Percentiles rank a stretch among this genome's conserved stretches.
These are phyloP conservation scores for Calidris pugnax DNA, from an alignment of 2,113 vertebrate species.

Conservation along the genomic window DNA sequence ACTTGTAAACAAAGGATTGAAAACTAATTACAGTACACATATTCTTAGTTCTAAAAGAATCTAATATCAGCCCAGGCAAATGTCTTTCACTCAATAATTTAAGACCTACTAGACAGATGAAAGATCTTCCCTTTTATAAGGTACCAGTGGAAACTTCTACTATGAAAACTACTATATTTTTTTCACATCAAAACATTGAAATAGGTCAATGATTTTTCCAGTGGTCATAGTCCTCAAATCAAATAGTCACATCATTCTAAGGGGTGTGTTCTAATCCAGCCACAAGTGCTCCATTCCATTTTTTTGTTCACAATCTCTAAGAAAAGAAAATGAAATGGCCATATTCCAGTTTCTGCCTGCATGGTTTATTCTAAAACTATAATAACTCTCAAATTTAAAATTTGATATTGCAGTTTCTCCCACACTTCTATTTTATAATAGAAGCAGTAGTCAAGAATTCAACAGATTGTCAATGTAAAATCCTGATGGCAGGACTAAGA, in stretches of 20 bases:
- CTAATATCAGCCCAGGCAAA: neutral
- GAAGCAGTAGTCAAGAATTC: neutral
- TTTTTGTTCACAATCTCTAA: neutral
- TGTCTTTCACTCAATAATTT: neutral
- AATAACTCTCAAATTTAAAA: neutral
- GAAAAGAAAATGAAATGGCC: neutral
- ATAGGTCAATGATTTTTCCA: neutral
- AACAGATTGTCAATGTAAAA: neutral
- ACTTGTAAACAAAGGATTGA: neutral
- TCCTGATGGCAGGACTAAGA: neutral
- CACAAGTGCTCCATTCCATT: neutral
- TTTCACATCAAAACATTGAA: neutral
- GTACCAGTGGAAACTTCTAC: neutral
- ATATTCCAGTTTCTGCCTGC: neutral
- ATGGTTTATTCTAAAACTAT: neutral
- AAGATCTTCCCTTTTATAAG: neutral
- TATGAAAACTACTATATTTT: neutral
- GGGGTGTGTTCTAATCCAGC: neutral
- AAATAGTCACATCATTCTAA: neutral
- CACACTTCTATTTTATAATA: neutral
- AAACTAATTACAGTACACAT: neutral
- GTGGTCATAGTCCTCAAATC: neutral
- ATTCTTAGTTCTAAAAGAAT: neutral
- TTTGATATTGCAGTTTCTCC: neutral
- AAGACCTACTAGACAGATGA: neutral